phyloP scores from a whole-genome alignment of 1,140 invertebrate genomes.

The Bactericera cockerelli region DNA sequence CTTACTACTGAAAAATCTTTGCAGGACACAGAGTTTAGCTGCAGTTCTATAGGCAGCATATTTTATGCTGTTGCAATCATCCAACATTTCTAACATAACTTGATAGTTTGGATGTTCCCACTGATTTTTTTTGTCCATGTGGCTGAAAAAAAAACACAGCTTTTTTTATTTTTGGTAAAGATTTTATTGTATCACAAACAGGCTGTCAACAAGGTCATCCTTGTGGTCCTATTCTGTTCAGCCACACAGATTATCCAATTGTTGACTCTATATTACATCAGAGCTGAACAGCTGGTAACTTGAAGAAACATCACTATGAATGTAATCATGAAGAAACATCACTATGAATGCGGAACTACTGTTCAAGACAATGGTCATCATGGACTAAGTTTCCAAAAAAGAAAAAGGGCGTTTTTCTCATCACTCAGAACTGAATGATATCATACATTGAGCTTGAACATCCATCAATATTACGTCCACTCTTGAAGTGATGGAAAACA shows the following conservation, averaged over 20 bases:
- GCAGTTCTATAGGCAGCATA: slow-evolving; percentile 68
- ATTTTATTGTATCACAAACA: background rate
- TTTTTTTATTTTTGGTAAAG: background rate
- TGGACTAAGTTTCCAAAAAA: no score
- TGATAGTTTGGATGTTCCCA: slow-evolving; percentile 19
- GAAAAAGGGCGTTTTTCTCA: no score
- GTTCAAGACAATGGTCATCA: no score
- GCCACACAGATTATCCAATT: background rate
- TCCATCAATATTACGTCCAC: no score
- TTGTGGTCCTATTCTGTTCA: background rate
- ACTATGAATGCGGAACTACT: no score
- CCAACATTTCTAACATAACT: slow-evolving; percentile 26
- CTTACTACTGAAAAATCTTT: slow-evolving; percentile 44
- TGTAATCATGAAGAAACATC: background rate
- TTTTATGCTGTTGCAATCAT: slow-evolving; percentile 55
- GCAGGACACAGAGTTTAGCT: slow-evolving; percentile 57
- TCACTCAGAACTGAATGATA: no score
- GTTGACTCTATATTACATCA: background rate
- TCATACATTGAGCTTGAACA: no score
- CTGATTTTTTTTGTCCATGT: slow-evolving; percentile 11
- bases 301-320: background rate
- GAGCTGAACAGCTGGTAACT: background rate
- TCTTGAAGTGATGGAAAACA: no score
- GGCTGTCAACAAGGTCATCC: no score
- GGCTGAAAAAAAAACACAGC: slow-evolving; percentile 5